Base-by-base conservation (phyloP, 2,113 vertebrate species). In the Pomatostomus ruficeps region DNA sequence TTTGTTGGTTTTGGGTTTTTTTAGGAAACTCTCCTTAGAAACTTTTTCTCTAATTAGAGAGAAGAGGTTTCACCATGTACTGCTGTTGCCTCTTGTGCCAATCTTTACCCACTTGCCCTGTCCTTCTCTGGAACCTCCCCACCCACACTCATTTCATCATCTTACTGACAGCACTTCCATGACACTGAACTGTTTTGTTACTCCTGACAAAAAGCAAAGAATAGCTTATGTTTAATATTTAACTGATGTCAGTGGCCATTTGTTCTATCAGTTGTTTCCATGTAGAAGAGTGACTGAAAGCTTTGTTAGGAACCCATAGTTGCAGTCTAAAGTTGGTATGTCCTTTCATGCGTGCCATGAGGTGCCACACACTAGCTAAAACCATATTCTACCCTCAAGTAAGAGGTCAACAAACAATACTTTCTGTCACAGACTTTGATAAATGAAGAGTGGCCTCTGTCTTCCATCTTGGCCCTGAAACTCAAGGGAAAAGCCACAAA, bases 91-190 rank as follows among this genome's bases (percentile, higher is more conserved):
- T 88, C 54, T 93, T 90, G 71, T 51, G 68, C 51, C 89, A 81
- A 1, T 75, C 70, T 71, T 91, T 55, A 75, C 49, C 45, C 58
- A 38, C 45, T 91, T 76, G 52, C 25, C 33, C 46, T 6, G 7
- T 86, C 68, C 49, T 90, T 61, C 75, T 91, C 74, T 91, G 91
- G 77, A 97, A 90, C 83, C 66, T 93, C 84, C 90, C 95, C 94
- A 95, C 91, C 88, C 94, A 96, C 81, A 67, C 38, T 35, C 38
- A 73, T 96, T 96, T 93, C 89, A 80, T 82, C 78, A 76, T 49
- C 62, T 83, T 66, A 25, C 59, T 75, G 78, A 68, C 49, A 85
- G 58, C 42, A 21, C 63, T 86, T 91, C 75, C 67, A 77, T 90
- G 78, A 80, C 78, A 90, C 28, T 76, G 38, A 96, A 38, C 73